These are phyloP conservation scores for Diplodus puntazzo DNA, from an alignment of 2,797 vertebrate species.

Conservation along the genomic window DNA sequence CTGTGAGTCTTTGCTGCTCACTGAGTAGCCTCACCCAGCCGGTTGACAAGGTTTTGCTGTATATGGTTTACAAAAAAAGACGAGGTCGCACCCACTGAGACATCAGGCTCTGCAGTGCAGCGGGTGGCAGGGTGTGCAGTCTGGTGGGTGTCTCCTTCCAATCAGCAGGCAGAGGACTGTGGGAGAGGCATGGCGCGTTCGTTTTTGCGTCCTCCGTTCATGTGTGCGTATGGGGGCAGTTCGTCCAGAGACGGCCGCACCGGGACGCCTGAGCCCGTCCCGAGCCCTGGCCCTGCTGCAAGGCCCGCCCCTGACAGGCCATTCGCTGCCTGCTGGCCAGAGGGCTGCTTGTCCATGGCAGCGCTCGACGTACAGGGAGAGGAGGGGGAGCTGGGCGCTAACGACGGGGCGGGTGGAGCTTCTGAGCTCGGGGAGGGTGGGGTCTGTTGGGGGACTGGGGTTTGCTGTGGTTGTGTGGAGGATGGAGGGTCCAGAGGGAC, in stretches of 20 bases:
- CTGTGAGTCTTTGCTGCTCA: conserved; percentile 59
- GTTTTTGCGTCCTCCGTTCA: conserved; percentile 97
- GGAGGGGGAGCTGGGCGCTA: conserved; percentile 68
- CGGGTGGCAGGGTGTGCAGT: conserved; percentile 41
- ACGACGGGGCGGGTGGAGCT: conserved; percentile 74
- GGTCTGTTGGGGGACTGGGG: conserved; percentile 65
- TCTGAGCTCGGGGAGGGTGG: conserved; percentile 86
- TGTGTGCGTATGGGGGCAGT: conserved; percentile 95
- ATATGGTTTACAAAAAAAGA: background rate
- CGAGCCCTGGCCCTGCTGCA: conserved; percentile 19
- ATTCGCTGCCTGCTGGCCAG: conserved; percentile 89
- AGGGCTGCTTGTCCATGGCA: conserved; percentile 88
- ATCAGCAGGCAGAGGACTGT: conserved; percentile 98
- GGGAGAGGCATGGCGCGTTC: conserved; percentile 93
- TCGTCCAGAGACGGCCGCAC: conserved; percentile 92
- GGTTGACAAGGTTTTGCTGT: conserved; percentile 45
- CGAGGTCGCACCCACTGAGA: conserved; percentile 38
- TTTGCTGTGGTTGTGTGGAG: conserved; percentile 74
- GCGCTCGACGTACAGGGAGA: conserved; percentile 72
- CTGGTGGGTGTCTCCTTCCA: conserved; percentile 31
- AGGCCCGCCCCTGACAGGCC: conserved; percentile 78
- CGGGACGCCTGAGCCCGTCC: conserved; percentile 69
- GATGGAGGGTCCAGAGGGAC: conserved; percentile 67
- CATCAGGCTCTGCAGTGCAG: conserved; percentile 47
- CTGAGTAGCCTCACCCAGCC: conserved; percentile 39